phyloP scores from a whole-genome alignment of 2,888 invertebrate species.

The Dromius quadrimaculatus region DNA sequence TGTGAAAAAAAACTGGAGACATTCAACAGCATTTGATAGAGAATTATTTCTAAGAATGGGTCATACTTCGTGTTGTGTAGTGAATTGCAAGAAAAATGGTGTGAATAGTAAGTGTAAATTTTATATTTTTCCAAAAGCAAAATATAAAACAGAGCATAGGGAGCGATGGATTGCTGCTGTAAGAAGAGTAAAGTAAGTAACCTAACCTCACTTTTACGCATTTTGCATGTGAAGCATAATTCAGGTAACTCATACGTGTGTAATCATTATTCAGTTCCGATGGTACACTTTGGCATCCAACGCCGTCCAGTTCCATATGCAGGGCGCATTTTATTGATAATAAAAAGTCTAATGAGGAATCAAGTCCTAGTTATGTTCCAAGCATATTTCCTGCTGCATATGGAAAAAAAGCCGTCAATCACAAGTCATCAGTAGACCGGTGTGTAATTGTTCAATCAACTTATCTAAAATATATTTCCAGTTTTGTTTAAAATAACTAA shows the following conservation, averaged over 20 bases:
- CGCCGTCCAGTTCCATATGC: slow-evolving; percentile 32
- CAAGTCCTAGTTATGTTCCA: slow-evolving; percentile 52
- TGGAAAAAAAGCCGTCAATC: no score
- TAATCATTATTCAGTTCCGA: not conserved
- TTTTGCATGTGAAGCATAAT: no score
- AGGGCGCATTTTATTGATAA: slow-evolving; percentile 53
- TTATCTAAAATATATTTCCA: no score
- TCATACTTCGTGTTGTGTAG: not conserved
- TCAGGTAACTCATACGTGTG: not conserved
- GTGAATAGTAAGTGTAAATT: not conserved
- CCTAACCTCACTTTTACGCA: not conserved
- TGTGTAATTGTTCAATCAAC: no score
- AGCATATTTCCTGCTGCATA: slow-evolving; percentile 51
- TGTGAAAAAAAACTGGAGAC: no score
- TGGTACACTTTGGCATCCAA: not conserved
- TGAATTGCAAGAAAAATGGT: not conserved
- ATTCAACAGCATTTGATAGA: no score
- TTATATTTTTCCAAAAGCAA: not conserved
- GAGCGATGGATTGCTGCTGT: not conserved
- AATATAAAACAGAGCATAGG: not conserved
- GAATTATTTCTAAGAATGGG: not conserved
- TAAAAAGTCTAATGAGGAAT: slow-evolving; percentile 50
- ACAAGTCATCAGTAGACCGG: no score
- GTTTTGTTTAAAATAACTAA: no score
- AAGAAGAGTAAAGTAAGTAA: not conserved